Conservation (phyloP, 2,888 invertebrate species). For the Agriopis leucophaearia region DNA sequence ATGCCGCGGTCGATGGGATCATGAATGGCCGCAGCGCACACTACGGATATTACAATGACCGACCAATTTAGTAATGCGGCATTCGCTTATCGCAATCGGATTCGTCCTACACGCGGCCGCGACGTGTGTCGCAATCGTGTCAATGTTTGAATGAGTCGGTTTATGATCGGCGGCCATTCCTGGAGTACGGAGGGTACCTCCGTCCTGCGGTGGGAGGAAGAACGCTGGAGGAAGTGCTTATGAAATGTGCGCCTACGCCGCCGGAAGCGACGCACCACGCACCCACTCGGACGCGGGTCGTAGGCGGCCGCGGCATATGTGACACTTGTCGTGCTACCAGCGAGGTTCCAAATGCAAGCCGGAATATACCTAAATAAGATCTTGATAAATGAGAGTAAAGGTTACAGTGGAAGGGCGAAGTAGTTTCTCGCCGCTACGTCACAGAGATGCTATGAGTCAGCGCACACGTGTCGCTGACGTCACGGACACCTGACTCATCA, state of each 20-base stretch:
- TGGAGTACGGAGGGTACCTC: slow-evolving; percentile 43
- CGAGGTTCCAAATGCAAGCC: slow-evolving; percentile 49
- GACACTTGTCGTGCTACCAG: slow-evolving; percentile 32
- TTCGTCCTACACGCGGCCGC: slow-evolving; percentile 61
- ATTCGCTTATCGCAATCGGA: slow-evolving; percentile 64
- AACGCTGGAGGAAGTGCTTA: slow-evolving; percentile 76
- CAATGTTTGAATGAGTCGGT: slow-evolving; percentile 51
- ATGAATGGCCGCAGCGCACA: slow-evolving; percentile 59
- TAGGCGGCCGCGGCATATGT: slow-evolving; percentile 63
- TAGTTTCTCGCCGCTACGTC: slow-evolving; percentile 62
- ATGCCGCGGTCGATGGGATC: slow-evolving; percentile 57
- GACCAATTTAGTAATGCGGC: slow-evolving; percentile 64
- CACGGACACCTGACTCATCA: slow-evolving; percentile 70
- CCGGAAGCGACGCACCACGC: slow-evolving; percentile 76
- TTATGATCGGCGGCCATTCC: slow-evolving; percentile 54
- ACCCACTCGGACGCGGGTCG: slow-evolving; percentile 46
- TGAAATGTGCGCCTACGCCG: slow-evolving; percentile 77
- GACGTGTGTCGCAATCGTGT: slow-evolving; percentile 57
- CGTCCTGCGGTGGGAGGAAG: slow-evolving; percentile 69
- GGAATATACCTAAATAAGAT: slow-evolving; percentile 56
- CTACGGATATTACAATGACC: slow-evolving; percentile 65
- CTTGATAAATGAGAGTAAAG: slow-evolving; percentile 62
- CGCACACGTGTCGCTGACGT: slow-evolving; percentile 78
- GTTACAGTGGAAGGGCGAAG: slow-evolving; percentile 64
- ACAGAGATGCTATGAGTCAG: slow-evolving; percentile 73